Conservation (phyloP, 2,888 invertebrate genomes). For the Endotricha flammealis region DNA sequence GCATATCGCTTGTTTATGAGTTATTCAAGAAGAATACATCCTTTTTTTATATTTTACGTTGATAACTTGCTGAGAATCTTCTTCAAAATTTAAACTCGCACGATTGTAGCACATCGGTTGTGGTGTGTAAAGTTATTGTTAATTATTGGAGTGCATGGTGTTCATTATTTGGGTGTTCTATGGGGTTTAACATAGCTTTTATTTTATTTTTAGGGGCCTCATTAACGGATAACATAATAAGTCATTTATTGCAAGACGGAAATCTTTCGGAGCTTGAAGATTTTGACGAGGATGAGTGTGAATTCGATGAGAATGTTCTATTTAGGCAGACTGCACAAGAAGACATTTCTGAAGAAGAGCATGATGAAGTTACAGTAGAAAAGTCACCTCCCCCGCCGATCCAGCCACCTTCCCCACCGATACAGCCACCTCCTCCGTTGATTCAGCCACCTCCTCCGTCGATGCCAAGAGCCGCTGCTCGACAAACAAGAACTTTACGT, state of each 20-base stretch:
- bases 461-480: not conserved
- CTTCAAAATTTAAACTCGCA: not conserved
- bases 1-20: not conserved
- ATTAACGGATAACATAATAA: not conserved
- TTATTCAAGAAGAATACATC: not conserved
- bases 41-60: not conserved
- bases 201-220: not conserved
- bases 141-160: no score
- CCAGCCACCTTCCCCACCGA: not conserved
- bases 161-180: not conserved
- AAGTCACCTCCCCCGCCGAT: not conserved
- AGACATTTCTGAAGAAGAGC: conserved; percentile 1
- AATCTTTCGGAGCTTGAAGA: conserved; percentile 4
- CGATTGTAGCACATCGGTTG: conserved; percentile 1
- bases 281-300: conserved; percentile 1
- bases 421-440: not conserved
- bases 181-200: not conserved
- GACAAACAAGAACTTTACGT: conserved; percentile 1
- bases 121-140: not conserved
- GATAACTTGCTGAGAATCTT: not conserved
- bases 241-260: not conserved
- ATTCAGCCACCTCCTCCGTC: not conserved
- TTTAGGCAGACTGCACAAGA: conserved; percentile 2
- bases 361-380: not conserved
- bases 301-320: not conserved